Conservation (phyloP, 2,888 invertebrate species). For the Osmoderma eremita region DNA sequence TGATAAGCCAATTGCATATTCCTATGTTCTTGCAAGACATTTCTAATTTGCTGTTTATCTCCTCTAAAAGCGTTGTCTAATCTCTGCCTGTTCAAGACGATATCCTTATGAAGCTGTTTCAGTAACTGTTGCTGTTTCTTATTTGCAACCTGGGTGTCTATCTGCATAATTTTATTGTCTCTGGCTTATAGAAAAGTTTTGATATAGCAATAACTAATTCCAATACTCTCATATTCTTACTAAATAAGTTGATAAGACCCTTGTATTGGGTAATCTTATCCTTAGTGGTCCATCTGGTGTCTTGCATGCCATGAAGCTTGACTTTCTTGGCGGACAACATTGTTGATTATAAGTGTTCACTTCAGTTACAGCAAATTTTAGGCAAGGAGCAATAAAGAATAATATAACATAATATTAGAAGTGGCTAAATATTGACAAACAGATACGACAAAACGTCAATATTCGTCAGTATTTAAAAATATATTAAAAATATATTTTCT, state of each 20-base stretch:
- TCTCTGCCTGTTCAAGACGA: slow-evolving; percentile 67
- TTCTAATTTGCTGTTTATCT: slow-evolving; percentile 70
- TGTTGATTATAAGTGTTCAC: slow-evolving; percentile 46
- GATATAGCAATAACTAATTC: not conserved
- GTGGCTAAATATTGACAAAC: slow-evolving; percentile 17
- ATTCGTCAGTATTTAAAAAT: not conserved
- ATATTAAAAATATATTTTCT: not conserved
- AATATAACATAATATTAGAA: slow-evolving; percentile 13
- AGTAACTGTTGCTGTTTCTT: slow-evolving; percentile 69
- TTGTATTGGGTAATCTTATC: slow-evolving; percentile 75
- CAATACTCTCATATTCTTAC: slow-evolving; percentile 61
- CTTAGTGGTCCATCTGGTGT: slow-evolving; percentile 72
- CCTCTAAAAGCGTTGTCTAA: slow-evolving; percentile 70
- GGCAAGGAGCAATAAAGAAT: not conserved
- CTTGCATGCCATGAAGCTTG: slow-evolving; percentile 72
- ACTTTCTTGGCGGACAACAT: slow-evolving; percentile 71
- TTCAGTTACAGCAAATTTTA: slow-evolving; percentile 23
- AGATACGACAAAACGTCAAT: slow-evolving; percentile 29
- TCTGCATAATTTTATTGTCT: slow-evolving; percentile 70
- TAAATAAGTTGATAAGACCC: slow-evolving; percentile 72
- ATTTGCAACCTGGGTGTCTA: slow-evolving; percentile 65
- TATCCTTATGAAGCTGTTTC: slow-evolving; percentile 68
- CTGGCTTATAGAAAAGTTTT: slow-evolving; percentile 63
- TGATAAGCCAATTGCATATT: slow-evolving; percentile 70
- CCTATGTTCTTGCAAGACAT: slow-evolving; percentile 69